phyloP scores from a whole-genome alignment of 2,888 invertebrate genomes.

The Brachypalpus laphriformis region DNA sequence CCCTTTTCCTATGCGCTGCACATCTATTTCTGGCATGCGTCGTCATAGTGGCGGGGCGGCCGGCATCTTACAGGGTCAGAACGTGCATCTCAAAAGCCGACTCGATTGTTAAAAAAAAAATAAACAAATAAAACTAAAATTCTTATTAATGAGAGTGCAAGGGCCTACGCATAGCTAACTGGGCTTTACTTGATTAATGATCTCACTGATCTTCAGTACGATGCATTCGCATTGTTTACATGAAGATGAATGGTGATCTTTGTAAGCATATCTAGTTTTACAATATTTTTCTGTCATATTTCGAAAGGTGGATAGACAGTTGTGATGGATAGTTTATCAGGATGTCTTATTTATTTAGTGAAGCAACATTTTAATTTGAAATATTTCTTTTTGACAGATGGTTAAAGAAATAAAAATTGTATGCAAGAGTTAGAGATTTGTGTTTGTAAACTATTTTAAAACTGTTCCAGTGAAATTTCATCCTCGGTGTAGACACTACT shows the following conservation, averaged over 20 bases:
- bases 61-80: constrained; percentile 63
- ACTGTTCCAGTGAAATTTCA: no score
- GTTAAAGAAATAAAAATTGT: neutral
- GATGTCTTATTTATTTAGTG: neutral
- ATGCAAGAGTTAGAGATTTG: neutral
- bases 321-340: neutral
- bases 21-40: constrained; percentile 55
- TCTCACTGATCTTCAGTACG: constrained; percentile 39
- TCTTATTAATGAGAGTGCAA: constrained; percentile 61
- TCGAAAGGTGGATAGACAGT: constrained; percentile 9
- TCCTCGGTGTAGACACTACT: neutral
- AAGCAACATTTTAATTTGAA: neutral
- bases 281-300: constrained; percentile 7
- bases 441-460: neutral
- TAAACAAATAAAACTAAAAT: constrained; percentile 54
- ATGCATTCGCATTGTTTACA: constrained; percentile 27
- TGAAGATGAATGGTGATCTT: constrained; percentile 22
- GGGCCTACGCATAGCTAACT: constrained; percentile 48
- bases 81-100: constrained; percentile 21
- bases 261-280: constrained; percentile 7
- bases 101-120: constrained; percentile 55
- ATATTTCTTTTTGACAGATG: neutral
- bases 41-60: constrained; percentile 1
- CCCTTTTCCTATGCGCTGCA: constrained; percentile 27
- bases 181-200: constrained; percentile 43